Base-by-base conservation (phyloP, 2,888 invertebrate species). In the Drosophila anceps region DNA sequence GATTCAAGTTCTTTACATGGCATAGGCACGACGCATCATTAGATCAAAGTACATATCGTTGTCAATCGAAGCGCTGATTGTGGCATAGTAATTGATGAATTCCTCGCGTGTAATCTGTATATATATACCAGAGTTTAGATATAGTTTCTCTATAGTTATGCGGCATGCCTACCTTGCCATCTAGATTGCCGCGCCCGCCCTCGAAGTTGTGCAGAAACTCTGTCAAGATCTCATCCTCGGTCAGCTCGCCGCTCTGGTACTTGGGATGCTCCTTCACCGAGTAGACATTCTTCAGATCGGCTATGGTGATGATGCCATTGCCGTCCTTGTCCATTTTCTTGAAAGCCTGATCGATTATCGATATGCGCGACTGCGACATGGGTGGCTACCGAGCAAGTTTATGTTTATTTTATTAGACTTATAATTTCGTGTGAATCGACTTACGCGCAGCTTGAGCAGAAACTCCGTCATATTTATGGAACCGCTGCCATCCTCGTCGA, bases 31-130 rank as follows among this genome's bases (percentile, higher is more conserved):
- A 68, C 98, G 95, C 95, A 99, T 98, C 97, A 98, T 98, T 72
- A 98, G 94, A 93, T 98, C 98, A 92, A 99, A 99, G 93, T 97
- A 99, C 72, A 96, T 96, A 92, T 99, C 98, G 81, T 96, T 96
- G 93, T 99, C 98, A 82, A 99, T 97, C 2, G 98, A 98, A 43
- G 98, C 98, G 92, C 98, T 98, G 79, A 99, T 96, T 18, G 97
- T 98, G 75, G 96, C 95, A 94, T 99, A 99, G 93, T 98, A 99
- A 93, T 98, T 98, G 92, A 96, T 93, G 91, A 98, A 99, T 93
- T 99, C 99, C 84, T 98, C 98, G 81, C 95, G 94, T 0, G 98
- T 98, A 15, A 98, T 97, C 98, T 98, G 53, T 3, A 2, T 6
- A 18, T 6, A n/a, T 9, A 10, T 1, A 15, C n/a, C n/a, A n/a